Conservation (phyloP, 2,113 vertebrate genomes). For the Petroica traversi region DNA sequence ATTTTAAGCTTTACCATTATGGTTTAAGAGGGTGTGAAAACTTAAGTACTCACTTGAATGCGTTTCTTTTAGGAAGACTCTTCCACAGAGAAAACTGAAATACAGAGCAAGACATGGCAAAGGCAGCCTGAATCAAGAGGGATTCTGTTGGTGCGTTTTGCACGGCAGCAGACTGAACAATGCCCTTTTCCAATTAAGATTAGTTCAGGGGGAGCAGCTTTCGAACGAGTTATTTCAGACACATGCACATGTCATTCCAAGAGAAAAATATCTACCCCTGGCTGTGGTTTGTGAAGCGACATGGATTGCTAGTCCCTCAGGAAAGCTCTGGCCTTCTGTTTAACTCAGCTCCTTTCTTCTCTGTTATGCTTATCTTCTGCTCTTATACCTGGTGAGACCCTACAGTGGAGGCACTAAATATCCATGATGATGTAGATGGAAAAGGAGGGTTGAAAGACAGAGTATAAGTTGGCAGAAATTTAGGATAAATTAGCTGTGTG, state of each 20-base stretch:
- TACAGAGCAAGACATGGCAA: background rate
- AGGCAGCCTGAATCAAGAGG: background rate
- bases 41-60: background rate
- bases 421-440: background rate
- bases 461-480: background rate
- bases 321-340: background rate
- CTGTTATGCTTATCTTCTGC: background rate
- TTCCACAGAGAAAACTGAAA: background rate
- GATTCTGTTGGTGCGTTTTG: background rate
- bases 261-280: conserved; percentile 4
- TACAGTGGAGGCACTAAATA: background rate
- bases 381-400: background rate
- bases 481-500: background rate
- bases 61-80: background rate
- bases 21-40: conserved; percentile 9
- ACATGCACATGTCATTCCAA: background rate
- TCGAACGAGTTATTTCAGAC: background rate
- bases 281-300: background rate
- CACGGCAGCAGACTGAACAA: background rate
- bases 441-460: background rate
- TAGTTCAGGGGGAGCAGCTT: background rate
- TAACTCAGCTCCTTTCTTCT: background rate
- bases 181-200: background rate
- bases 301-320: background rate
- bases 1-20: conserved; percentile 29